These are phyloP conservation scores for Phoxinus phoxinus DNA, from an alignment of 2,113 vertebrate species.

Conservation along the genomic window DNA sequence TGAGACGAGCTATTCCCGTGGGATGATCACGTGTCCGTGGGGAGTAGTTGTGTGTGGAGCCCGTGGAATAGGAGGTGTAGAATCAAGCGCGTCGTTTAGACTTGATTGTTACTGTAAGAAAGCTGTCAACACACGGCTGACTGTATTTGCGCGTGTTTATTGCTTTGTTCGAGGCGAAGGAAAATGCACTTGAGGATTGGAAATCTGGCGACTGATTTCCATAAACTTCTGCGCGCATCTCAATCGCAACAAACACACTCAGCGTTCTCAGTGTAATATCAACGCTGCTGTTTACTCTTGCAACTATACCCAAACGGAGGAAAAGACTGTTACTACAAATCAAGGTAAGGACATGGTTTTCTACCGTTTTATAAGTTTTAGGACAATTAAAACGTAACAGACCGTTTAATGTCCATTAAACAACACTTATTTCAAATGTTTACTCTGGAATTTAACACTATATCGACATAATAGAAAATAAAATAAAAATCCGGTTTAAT, in stretches of 20 bases:
- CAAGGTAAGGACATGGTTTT: not conserved
- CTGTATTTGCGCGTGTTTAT: not conserved
- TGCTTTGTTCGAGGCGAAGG: not conserved
- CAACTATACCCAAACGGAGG: not conserved
- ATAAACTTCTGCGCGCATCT: conserved; percentile 31
- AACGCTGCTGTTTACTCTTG: not conserved
- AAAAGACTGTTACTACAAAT: not conserved
- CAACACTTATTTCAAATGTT: not conserved
- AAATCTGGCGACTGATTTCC: not conserved
- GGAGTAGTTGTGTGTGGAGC: conserved; percentile 57
- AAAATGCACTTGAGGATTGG: not conserved
- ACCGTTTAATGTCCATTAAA: not conserved
- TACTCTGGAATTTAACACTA: too few species aligned
- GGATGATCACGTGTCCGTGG: conserved; percentile 64
- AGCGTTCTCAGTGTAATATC: not conserved
- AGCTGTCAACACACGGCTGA: conserved; percentile 18
- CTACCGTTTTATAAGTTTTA: not conserved
- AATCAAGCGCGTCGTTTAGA: conserved; percentile 31
- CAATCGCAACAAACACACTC: not conserved
- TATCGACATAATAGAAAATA: not conserved
- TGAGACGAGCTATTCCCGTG: conserved; percentile 54
- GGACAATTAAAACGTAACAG: too few species aligned
- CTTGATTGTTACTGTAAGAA: conserved; percentile 26
- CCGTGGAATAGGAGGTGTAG: conserved; percentile 39
- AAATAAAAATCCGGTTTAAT: too few species aligned